Evolutionary conservation across 2,113 vertebrate genomes (phyloP), one percentile per base, ranked within the genome.

Genomic region (Melanerpes aurifrons): DNA sequence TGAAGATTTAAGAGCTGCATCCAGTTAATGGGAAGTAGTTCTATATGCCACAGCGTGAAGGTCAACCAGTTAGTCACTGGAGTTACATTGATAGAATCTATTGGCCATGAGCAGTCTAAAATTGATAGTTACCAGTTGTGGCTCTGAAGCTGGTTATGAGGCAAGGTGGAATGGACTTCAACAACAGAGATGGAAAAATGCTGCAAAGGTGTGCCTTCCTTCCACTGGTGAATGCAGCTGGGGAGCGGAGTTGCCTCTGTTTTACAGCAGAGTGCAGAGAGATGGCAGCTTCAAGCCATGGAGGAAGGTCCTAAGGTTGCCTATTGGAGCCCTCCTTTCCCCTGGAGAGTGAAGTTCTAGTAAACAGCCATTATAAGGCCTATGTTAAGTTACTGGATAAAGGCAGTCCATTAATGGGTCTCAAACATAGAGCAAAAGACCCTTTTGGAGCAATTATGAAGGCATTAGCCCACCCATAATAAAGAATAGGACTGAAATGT

Each of bases 131-230:
- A 96, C 95, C 96, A 95, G 93, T 84, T 89, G 89, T 87, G 89
- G 91, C 85, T 96, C 93, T 95, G 95, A 96, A 95, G 94, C 76
- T 94, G 85, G 87, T 95, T 94, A 96, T 95, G 94, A 95, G 48
- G 95, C 89, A 96, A 91, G 82, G 82, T 89, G 87, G 92, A 94
- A 95, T 95, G 95, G 59, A 79, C 83, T 94, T 95, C 92, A 96
- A 95, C 84, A 96, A 86, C 12, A 97, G 64, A 95, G 95, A 96
- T 86, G 90, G 90, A 95, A 96, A 96, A 94, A 96, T 96, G 92
- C 93, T 95, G 95, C 95, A 96, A 92, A 94, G 88, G 92, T 91
- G 61, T 91, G 81, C 88, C 94, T 93, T 93, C 90, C 62, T 90
- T 89, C 89, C 94, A 92, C 43, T 86, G 95, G 67, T 2, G 90